Conservation (phyloP, 2,113 vertebrate genomes). For the Aegypius monachus region DNA sequence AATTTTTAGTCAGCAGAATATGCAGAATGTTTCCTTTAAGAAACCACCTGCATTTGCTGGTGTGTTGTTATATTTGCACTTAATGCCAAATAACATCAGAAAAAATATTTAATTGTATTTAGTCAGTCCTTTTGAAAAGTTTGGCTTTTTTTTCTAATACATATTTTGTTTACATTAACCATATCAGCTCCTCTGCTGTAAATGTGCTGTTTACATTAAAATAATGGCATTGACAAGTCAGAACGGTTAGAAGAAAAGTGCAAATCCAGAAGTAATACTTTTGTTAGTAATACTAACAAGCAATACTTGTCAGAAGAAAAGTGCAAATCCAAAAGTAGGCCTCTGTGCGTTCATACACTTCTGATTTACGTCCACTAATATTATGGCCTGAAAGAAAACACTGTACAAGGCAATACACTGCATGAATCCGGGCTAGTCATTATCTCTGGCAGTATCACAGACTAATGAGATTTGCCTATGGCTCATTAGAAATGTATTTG, state of each 20-base stretch:
- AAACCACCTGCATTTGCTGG: background rate
- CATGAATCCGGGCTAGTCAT: slow-evolving; percentile 1
- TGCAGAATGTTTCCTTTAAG: background rate
- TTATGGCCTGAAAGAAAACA: background rate
- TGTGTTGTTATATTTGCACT: background rate
- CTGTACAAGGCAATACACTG: background rate
- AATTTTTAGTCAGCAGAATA: background rate
- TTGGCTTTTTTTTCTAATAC: background rate
- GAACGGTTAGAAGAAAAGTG: background rate
- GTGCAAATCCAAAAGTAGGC: background rate
- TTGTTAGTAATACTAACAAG: no score
- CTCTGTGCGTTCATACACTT: background rate
- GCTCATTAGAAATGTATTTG: slow-evolving; percentile 28
- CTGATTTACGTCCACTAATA: background rate
- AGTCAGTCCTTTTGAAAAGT: background rate
- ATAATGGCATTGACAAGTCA: background rate
- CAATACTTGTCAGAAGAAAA: background rate
- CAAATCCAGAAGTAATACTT: background rate
- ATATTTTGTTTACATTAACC: background rate
- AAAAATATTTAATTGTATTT: background rate
- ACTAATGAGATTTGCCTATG: slow-evolving; percentile 50
- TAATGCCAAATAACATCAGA: background rate
- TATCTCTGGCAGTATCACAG: slow-evolving; percentile 3
- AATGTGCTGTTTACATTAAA: background rate
- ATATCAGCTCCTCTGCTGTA: background rate